Evolutionary conservation across 2,797 vertebrate genomes (phyloP).

Genomic region (Pantherophis vulpinus): DNA sequence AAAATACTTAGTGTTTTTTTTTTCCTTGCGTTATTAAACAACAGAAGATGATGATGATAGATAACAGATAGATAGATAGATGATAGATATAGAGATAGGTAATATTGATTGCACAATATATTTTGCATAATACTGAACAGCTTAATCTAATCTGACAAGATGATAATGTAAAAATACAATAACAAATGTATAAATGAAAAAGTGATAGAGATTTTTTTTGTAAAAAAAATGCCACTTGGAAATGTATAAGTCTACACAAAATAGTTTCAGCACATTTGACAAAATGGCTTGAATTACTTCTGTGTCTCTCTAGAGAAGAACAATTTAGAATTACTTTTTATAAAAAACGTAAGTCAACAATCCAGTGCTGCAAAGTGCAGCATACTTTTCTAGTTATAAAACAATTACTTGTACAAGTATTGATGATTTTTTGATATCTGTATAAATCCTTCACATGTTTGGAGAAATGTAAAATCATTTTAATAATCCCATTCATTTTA

Average conservation of each 20-base stretch:
- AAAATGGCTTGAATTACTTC: neutral
- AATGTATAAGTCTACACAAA: neutral
- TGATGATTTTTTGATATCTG: neutral
- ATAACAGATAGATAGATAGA: neutral
- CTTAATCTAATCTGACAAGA: neutral
- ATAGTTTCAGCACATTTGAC: neutral
- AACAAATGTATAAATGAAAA: neutral
- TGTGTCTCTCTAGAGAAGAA: neutral
- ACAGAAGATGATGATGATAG: neutral
- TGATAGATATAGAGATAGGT: neutral
- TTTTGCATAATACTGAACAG: neutral
- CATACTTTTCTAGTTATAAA: neutral
- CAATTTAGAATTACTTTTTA: neutral
- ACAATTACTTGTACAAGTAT: neutral
- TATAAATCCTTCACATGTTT: neutral
- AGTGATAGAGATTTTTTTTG: neutral
- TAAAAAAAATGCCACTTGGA: neutral
- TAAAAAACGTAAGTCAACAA: neutral
- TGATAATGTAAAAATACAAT: neutral
- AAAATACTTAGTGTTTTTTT: neutral
- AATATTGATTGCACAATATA: neutral
- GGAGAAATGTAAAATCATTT: neutral
- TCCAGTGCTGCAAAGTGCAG: neutral
- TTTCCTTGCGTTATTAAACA: neutral
- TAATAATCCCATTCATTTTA: neutral